Conservation (phyloP, 2,113 vertebrate genomes). For the Myotis brandtii region DNA sequence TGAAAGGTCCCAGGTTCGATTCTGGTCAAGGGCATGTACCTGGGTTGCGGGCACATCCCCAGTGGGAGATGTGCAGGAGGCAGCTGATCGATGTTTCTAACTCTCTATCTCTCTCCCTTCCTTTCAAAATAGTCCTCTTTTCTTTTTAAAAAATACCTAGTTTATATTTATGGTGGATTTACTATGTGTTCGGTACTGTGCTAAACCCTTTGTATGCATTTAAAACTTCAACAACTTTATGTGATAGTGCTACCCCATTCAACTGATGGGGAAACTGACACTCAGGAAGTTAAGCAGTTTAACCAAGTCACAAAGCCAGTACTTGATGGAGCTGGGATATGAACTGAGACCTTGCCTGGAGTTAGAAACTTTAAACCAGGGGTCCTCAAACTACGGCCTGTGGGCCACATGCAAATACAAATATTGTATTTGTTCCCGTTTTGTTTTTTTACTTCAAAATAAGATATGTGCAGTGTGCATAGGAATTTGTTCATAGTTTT, state of each 20-base stretch:
- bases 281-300: neutral
- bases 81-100: too few relatives aligned
- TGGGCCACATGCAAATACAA: too few relatives aligned
- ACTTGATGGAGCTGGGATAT: neutral
- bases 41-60: too few relatives aligned
- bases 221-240: neutral
- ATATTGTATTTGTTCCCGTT: too few relatives aligned
- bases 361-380: neutral
- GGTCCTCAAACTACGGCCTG: too few relatives aligned
- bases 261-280: neutral
- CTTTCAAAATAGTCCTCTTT: slow-evolving; percentile 12
- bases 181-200: neutral
- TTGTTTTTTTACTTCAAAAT: too few relatives aligned
- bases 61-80: too few relatives aligned
- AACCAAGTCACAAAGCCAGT: neutral
- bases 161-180: neutral
- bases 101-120: too few relatives aligned
- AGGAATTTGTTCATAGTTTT: too few relatives aligned
- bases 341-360: slow-evolving; percentile 20
- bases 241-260: neutral
- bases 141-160: neutral
- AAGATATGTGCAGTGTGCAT: too few relatives aligned
- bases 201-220: neutral
- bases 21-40: too few relatives aligned
- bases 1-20: too few relatives aligned